phyloP scores from a whole-genome alignment of 2,797 vertebrate species.

The Sebastes minor region DNA sequence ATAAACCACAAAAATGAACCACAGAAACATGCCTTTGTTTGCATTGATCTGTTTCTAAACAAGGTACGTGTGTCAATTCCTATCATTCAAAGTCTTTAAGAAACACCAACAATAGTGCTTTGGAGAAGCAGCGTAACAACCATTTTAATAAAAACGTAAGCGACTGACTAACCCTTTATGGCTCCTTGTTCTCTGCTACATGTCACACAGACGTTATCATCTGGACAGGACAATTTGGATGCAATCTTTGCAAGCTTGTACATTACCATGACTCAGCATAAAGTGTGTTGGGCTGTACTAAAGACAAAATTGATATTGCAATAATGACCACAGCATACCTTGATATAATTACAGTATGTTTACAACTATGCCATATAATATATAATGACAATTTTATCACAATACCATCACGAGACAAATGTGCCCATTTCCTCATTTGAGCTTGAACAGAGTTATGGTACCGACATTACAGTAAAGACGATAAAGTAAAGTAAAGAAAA shows the following conservation, averaged over 20 bases:
- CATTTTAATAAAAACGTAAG: not conserved
- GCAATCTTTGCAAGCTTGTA: not conserved
- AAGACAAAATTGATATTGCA: not conserved
- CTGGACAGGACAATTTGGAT: not conserved
- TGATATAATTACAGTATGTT: constrained; percentile 3
- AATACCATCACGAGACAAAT: not conserved
- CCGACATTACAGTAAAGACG: not conserved
- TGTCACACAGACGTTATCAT: constrained; percentile 5
- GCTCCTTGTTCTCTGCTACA: constrained; percentile 4
- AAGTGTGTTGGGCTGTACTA: not conserved
- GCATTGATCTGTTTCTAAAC: constrained; percentile 9
- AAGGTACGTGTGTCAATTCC: not conserved
- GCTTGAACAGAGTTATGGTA: not conserved
- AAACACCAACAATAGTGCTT: not conserved
- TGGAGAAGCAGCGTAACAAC: not conserved
- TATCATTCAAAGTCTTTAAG: not conserved
- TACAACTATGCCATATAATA: not conserved
- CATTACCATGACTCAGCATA: not conserved
- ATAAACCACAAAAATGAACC: constrained; percentile 36
- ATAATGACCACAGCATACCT: not conserved
- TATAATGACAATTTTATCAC: not conserved
- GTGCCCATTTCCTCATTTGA: not conserved
- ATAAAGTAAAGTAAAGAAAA: not conserved
- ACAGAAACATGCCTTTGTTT: constrained; percentile 3
- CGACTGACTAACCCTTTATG: not conserved